These are phyloP conservation scores for Hirtodrosophila trivittata DNA, from an alignment of 2,888 invertebrate species.

Conservation along the genomic window DNA sequence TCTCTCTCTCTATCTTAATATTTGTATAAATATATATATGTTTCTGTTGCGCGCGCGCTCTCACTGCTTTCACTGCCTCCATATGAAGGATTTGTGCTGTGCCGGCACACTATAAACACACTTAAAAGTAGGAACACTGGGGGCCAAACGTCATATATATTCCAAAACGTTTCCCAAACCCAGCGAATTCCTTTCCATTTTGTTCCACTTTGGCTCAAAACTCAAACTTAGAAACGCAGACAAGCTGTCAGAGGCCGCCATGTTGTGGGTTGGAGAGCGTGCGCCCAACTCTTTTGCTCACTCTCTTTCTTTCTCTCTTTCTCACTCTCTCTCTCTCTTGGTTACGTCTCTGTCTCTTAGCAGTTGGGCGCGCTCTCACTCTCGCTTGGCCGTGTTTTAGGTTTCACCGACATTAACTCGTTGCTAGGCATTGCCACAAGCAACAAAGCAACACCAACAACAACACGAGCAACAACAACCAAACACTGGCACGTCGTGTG, in stretches of 20 bases:
- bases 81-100: slow-evolving; percentile 44
- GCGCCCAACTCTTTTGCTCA: slow-evolving; percentile 34
- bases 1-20: slow-evolving; percentile 18
- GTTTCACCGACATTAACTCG: slow-evolving; percentile 78
- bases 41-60: slow-evolving; percentile 69
- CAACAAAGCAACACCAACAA: slow-evolving; percentile 31
- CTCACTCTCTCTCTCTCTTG: slow-evolving; percentile 31
- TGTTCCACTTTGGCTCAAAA: slow-evolving; percentile 66
- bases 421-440: slow-evolving; percentile 62
- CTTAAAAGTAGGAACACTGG: slow-evolving; percentile 60
- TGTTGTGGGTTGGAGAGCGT: slow-evolving; percentile 60
- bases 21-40: slow-evolving; percentile 14
- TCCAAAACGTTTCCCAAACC: slow-evolving; percentile 65
- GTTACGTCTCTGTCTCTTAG: slow-evolving; percentile 30
- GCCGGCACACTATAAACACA: slow-evolving; percentile 73
- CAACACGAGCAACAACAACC: slow-evolving; percentile 4
- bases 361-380: slow-evolving; percentile 57
- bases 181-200: slow-evolving; percentile 74
- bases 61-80: slow-evolving; percentile 68
- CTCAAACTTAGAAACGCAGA: slow-evolving; percentile 38
- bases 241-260: slow-evolving; percentile 51
- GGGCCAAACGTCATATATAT: slow-evolving; percentile 62
- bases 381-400: slow-evolving; percentile 75
- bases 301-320: slow-evolving; percentile 22
- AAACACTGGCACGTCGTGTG: slow-evolving; percentile 27